Base-by-base conservation (phyloP, 2,113 vertebrate species). In the Picathartes gymnocephalus region DNA sequence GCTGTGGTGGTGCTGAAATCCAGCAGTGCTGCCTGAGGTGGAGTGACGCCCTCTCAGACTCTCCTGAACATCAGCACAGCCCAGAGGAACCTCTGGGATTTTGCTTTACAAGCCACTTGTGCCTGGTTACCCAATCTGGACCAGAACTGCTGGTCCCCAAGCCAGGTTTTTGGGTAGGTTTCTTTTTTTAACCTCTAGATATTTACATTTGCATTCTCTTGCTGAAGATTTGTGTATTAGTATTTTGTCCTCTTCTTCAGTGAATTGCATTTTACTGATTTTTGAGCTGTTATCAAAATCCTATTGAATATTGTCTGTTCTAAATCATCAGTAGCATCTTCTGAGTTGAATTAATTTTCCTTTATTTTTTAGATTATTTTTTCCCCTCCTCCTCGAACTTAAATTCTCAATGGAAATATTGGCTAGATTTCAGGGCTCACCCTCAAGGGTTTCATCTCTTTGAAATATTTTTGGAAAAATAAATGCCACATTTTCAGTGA, bases 371-470 rank as follows among this genome's bases (percentile, higher is more conserved):
- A 19, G 13, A 37, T 53, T 17, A 12, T 56, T 57, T 51, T 51
- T 31, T 2, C 24, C 8, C 6, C 4, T 12, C 2, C 4, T 69
- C 7, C 44, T n/a, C 0, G 0, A 81, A 50, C 17, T 62, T 65
- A 21, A 64, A 54, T 58, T 66, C 37, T 72, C 71, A 72, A 1
- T 65, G 48, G 51, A 60, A 51, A 20, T 62, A 35, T 17, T 45
- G 50, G 15, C 21, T 73, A n/a, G 20, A 45, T 31, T 22, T 74
- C 35, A 78, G 48, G 19, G 35, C 39, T 87, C 65, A 42, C 33
- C 14, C 18, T 77, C 8, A 2, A 23, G 42, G 35, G 13, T 68
- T 86, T 88, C 65, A 78, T 37, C 15, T 61, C 33, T 83, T 30
- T 58, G 39, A 78, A 74, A 33, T 50, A 22, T 28, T 94, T 92